Conservation (phyloP, 2,888 invertebrate genomes). For the Nemotelus pantherinus region DNA sequence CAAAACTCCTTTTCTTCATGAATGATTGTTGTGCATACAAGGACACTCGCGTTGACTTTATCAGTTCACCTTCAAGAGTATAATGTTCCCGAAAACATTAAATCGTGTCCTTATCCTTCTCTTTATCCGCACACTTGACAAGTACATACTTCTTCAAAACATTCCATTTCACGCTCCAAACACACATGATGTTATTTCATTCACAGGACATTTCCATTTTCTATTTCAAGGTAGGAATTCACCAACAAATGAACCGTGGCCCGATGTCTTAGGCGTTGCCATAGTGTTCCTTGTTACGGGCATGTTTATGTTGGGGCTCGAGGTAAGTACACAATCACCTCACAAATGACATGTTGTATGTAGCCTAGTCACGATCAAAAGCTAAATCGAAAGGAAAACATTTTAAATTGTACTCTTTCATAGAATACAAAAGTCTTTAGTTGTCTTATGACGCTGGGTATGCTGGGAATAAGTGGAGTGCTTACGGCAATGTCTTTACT, state of each 20-base stretch:
- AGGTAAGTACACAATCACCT: slow-evolving; percentile 60
- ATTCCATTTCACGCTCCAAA: background rate
- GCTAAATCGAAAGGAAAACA: background rate
- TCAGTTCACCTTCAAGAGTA: background rate
- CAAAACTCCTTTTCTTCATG: no score
- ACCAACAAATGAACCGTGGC: slow-evolving; percentile 67
- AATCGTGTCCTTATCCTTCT: background rate
- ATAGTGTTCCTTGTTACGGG: slow-evolving; percentile 67
- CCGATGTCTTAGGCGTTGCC: slow-evolving; percentile 69
- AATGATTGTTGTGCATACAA: no score
- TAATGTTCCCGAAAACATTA: background rate
- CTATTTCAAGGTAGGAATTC: slow-evolving; percentile 61
- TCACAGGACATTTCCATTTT: background rate
- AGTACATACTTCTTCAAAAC: background rate
- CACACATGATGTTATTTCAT: no score
- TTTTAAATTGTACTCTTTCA: slow-evolving; percentile 31
- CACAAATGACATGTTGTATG: slow-evolving; percentile 38
- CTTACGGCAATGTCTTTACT: slow-evolving; percentile 60
- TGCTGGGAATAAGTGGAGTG: slow-evolving; percentile 62
- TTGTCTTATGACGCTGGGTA: slow-evolving; percentile 62
- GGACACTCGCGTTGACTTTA: background rate
- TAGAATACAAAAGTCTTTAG: slow-evolving; percentile 64
- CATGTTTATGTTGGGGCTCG: slow-evolving; percentile 70
- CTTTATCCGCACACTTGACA: background rate
- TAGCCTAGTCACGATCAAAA: background rate